Percentiles rank a stretch among this genome's conserved stretches.
Evolutionary conservation across 2,888 invertebrate species (phyloP).

Genomic region (Acanthacorydalis orientalis): DNA sequence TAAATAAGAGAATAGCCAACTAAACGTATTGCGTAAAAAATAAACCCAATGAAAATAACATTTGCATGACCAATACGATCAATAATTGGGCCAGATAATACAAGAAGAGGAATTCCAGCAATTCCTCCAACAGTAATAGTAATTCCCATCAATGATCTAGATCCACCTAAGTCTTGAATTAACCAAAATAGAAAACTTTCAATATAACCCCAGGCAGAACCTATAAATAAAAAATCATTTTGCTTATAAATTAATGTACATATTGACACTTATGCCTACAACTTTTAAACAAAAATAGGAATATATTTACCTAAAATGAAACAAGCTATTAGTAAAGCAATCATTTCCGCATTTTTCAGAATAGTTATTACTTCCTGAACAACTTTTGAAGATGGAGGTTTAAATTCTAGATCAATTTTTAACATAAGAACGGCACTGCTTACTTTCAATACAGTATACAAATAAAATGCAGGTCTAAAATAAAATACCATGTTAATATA

Average conservation of each 20-base stretch:
- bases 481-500: slow-evolving; percentile 6
- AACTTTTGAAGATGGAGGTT: slow-evolving; percentile 52
- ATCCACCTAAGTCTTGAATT: slow-evolving; percentile 58
- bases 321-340: slow-evolving; percentile 53
- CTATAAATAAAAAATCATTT: slow-evolving; percentile 25
- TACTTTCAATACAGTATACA: slow-evolving; percentile 53
- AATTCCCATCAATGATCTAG: slow-evolving; percentile 60
- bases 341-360: slow-evolving; percentile 49
- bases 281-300: not conserved
- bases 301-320: slow-evolving; percentile 46
- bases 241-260: not conserved
- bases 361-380: slow-evolving; percentile 50
- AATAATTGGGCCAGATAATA: slow-evolving; percentile 61
- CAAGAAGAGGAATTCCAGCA: slow-evolving; percentile 56
- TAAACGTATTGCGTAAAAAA: slow-evolving; percentile 56
- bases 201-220: slow-evolving; percentile 68
- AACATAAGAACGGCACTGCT: slow-evolving; percentile 49
- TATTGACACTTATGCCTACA: not conserved
- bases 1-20: slow-evolving; percentile 59
- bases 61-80: slow-evolving; percentile 57
- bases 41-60: slow-evolving; percentile 57
- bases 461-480: slow-evolving; percentile 58
- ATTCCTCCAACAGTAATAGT: slow-evolving; percentile 64
- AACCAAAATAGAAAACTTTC: slow-evolving; percentile 71
- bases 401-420: slow-evolving; percentile 58